Conservation (phyloP, 1,140 invertebrate species). For the Penaeus japonicus region DNA sequence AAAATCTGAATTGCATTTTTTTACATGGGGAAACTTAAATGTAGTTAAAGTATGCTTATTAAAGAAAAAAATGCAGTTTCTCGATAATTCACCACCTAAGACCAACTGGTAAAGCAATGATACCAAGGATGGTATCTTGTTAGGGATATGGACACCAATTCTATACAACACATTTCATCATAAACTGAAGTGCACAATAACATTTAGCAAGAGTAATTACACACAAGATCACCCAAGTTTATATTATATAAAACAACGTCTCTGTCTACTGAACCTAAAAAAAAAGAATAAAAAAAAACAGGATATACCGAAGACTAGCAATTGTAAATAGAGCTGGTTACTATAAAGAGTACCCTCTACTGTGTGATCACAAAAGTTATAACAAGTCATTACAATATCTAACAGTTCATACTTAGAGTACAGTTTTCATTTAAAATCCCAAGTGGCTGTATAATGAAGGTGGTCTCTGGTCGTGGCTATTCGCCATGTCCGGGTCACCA, state of each 20-base stretch:
- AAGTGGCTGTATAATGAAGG: slow-evolving; percentile 22
- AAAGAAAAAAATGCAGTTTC: too few species aligned
- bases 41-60: too few species aligned
- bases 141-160: background rate
- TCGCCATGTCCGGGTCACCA: background rate
- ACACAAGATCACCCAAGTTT: background rate
- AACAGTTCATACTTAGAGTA: slow-evolving; percentile 44
- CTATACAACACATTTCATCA: slow-evolving; percentile 1
- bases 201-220: slow-evolving; percentile 24
- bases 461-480: background rate
- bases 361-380: slow-evolving; percentile 45
- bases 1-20: too few species aligned
- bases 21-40: too few species aligned
- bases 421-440: slow-evolving; percentile 22
- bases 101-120: too few species aligned
- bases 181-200: slow-evolving; percentile 19
- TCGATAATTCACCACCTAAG: too few species aligned
- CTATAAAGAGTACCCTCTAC: slow-evolving; percentile 14
- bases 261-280: slow-evolving; percentile 45
- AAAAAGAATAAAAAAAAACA: background rate
- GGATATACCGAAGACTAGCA: too few species aligned
- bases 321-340: background rate
- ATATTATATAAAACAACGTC: slow-evolving; percentile 15
- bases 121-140: too few species aligned
- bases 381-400: slow-evolving; percentile 44